Base-by-base conservation (phyloP, 2,113 vertebrate species). In the Stercorarius parasiticus region DNA sequence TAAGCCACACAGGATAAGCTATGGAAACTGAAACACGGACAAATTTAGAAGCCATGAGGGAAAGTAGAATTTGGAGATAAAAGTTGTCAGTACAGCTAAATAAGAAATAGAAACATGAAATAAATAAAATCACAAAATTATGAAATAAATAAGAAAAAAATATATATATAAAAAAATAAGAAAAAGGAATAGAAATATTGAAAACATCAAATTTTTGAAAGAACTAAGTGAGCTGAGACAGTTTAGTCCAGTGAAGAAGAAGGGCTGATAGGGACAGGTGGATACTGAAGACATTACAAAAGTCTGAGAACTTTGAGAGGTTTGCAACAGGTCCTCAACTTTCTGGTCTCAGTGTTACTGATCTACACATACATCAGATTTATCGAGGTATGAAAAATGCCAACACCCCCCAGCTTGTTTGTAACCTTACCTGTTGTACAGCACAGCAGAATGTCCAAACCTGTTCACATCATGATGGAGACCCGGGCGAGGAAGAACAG, bases 371-470 rank as follows among this genome's bases (percentile, higher is more conserved):
- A 42, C 1, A 15, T 22, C 47, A 49, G 47, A 55, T 3, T 10
- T 8, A 18, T 0, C 8, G 36, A 47, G 32, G 6, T 2, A 11
- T 1, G 13, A 29, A 19, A 36, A 53, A 67, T 0, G 5, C 10
- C 62, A 20, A 5, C 4, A 5, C 8, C 6, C 13, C 16, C 5
- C 25, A 47, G 34, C 9, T 13, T 10, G 5, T 12, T 30, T 5
- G 15, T 19, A 27, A 4, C 50, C 67, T 98, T 97, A 99, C 99
- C 99, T 98, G 93, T 99, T 99, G 76, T 97, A 97, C 56, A 99
- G 98, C 92, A 99, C 98, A 0, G 99, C 99, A 0, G 99, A 99
- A 95, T 99, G 99, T 30, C 99, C 99, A 72, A 99, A 99, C 91
- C 99, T 99, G 97, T 99, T 99, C 94, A 99, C 98, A 11, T 99